Evolutionary conservation across 1,140 invertebrate genomes (phyloP), one percentile per base, ranked within the genome.

Genomic region (Micrasema longulum): DNA sequence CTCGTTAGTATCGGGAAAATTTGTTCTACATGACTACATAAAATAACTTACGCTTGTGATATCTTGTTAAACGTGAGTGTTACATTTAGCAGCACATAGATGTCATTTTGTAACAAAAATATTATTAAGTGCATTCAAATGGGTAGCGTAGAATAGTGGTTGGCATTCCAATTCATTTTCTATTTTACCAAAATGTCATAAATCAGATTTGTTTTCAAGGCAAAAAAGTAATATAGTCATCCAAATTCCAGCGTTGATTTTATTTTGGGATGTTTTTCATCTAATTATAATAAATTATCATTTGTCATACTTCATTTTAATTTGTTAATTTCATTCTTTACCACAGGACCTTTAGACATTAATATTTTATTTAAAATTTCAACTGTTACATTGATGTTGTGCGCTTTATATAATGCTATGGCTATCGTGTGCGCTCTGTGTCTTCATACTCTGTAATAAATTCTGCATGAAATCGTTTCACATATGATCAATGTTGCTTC

Each of bases 61-160:
- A 76, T 76, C 71, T 73, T 73, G 71, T 71, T 76, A 69, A 72
- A 72, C 64, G 62, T 75, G 73, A 69, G 69, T 75, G 70, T 75
- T 75, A 64, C 26, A 64, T 26, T 62, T 75, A 75, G 69, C 74
- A 66, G 73, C 73, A 75, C 74, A 70, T 75, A 60, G 55, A 43
- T 48, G 62, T 64, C 62, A 48, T 64, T 64, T 48, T 48, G 47
- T 66, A 66, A 23, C 45, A 20, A 52, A 66, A 41, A 38, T 62
- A 62, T 64, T 26, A 31, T 31, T 47, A 64, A 47, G 62, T 26
- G 62, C 45, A 47, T 47, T 64, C 41, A 41, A 60, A 16, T 60
- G 55, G 55, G 36, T 60, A 60, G 55, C 36, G 12, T 60, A 60
- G 55, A 6, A 60, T 43, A 60, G 16, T 41, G 16, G 14, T 60